Percentiles rank a stretch among this genome's conserved stretches.
phyloP scores from a whole-genome alignment of 2,888 invertebrate genomes.

The Petrophora chlorosata region DNA sequence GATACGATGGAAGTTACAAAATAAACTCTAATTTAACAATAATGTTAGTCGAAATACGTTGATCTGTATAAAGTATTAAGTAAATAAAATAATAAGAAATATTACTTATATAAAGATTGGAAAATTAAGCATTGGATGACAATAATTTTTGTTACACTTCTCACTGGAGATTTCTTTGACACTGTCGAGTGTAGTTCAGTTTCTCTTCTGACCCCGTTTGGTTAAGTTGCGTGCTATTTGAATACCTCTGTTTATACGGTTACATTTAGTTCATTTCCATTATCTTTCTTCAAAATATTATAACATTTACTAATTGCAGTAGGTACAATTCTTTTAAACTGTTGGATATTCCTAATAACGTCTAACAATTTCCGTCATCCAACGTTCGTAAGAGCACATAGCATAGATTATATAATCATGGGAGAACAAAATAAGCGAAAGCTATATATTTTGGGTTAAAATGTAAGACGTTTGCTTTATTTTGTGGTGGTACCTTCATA shows the following conservation, averaged over 20 bases:
- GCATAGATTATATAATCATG: neutral
- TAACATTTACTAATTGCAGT: too few species aligned
- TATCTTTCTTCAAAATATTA: too few species aligned
- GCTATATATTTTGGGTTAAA: slow-evolving; percentile 6
- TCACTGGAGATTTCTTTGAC: slow-evolving; percentile 55
- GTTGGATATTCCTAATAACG: too few species aligned
- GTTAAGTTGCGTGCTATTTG: slow-evolving; percentile 12
- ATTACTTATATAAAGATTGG: slow-evolving; percentile 69
- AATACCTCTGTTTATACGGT: neutral
- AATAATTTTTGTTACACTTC: slow-evolving; percentile 79
- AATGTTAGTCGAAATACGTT: slow-evolving; percentile 56
- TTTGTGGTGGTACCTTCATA: slow-evolving; percentile 25
- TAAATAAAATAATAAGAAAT: slow-evolving; percentile 60
- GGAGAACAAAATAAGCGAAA: neutral
- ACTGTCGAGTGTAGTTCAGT: slow-evolving; percentile 41
- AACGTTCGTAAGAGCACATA: too few species aligned
- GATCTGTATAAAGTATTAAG: slow-evolving; percentile 74
- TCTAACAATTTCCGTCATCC: too few species aligned
- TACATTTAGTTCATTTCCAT: too few species aligned
- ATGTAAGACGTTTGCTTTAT: slow-evolving; percentile 22
- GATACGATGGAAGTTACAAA: slow-evolving; percentile 47
- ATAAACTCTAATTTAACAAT: slow-evolving; percentile 47
- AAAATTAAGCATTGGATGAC: slow-evolving; percentile 80
- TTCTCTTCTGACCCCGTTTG: slow-evolving; percentile 34
- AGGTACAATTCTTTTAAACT: too few species aligned